Evolutionary conservation across 2,797 vertebrate genomes (phyloP).

Genomic region (Acanthurus leucopareius): DNA sequence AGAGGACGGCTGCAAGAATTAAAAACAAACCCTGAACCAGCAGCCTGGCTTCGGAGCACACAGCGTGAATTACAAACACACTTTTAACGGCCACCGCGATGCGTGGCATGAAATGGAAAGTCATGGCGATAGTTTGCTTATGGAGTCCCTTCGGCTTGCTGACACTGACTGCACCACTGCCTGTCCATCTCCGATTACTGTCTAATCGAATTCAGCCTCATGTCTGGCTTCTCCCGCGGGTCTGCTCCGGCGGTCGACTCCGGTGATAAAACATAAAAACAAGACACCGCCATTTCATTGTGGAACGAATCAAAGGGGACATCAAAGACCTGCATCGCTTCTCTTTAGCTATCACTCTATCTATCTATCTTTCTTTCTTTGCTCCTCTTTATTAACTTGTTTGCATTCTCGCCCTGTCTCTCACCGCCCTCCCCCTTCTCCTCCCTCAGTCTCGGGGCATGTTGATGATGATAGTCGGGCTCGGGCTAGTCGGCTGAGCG

Average conservation of each 20-base stretch:
- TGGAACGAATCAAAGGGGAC: slow-evolving; percentile 74
- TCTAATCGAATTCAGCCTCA: slow-evolving; percentile 84
- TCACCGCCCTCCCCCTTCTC: not conserved
- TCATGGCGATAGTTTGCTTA: slow-evolving; percentile 68
- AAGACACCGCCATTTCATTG: slow-evolving; percentile 81
- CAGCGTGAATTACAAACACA: slow-evolving; percentile 34
- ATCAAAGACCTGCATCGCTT: slow-evolving; percentile 69
- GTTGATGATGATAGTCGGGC: slow-evolving; percentile 39
- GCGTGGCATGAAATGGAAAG: slow-evolving; percentile 59
- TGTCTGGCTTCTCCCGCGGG: slow-evolving; percentile 81
- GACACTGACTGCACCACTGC: slow-evolving; percentile 61
- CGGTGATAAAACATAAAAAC: slow-evolving; percentile 86
- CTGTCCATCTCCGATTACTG: slow-evolving; percentile 82
- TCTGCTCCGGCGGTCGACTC: slow-evolving; percentile 73
- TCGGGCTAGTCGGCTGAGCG: slow-evolving; percentile 33
- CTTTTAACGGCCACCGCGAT: slow-evolving; percentile 1
- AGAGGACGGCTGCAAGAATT: slow-evolving; percentile 40
- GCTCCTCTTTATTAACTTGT: slow-evolving; percentile 62
- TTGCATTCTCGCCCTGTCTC: slow-evolving; percentile 54
- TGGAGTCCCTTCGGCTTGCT: slow-evolving; percentile 66
- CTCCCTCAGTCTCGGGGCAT: slow-evolving; percentile 16
- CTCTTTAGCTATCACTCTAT: slow-evolving; percentile 48
- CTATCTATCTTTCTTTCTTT: slow-evolving; percentile 32
- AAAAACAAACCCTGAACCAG: slow-evolving; percentile 54
- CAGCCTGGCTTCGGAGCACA: slow-evolving; percentile 13